Conservation (phyloP, 1,140 invertebrate species). For the Neodiprion virginianus region DNA sequence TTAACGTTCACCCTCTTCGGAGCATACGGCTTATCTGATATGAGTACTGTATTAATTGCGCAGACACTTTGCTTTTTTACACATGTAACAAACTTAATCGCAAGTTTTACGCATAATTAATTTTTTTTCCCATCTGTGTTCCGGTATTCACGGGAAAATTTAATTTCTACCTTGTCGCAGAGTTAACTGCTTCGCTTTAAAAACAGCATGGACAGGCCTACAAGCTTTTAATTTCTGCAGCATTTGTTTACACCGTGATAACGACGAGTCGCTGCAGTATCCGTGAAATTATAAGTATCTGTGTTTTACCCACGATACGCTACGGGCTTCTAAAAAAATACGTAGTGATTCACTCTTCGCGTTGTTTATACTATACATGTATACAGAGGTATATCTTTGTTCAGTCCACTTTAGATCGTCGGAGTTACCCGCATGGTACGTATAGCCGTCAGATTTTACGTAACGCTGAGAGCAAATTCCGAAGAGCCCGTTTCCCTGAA, state of each 20-base stretch:
- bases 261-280: neutral
- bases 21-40: too few species aligned
- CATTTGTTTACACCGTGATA: neutral
- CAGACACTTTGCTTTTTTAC: neutral
- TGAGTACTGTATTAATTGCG: too few species aligned
- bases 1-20: neutral
- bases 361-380: too few species aligned
- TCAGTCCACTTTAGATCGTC: too few species aligned
- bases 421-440: too few species aligned
- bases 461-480: too few species aligned
- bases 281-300: neutral
- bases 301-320: too few species aligned
- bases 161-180: neutral
- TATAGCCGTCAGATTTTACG: too few species aligned
- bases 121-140: neutral
- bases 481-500: too few species aligned
- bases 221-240: neutral
- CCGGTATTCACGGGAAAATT: neutral
- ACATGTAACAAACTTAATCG: neutral
- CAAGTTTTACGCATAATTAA: neutral
- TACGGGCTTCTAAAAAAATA: too few species aligned
- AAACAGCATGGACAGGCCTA: neutral
- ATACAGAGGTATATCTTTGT: too few species aligned
- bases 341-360: too few species aligned
- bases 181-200: neutral